These are phyloP conservation scores for Heliocidaris erythrogramma DNA, from an alignment of 35 echinoderm and acorn worm genomes.

Conservation along the genomic window DNA sequence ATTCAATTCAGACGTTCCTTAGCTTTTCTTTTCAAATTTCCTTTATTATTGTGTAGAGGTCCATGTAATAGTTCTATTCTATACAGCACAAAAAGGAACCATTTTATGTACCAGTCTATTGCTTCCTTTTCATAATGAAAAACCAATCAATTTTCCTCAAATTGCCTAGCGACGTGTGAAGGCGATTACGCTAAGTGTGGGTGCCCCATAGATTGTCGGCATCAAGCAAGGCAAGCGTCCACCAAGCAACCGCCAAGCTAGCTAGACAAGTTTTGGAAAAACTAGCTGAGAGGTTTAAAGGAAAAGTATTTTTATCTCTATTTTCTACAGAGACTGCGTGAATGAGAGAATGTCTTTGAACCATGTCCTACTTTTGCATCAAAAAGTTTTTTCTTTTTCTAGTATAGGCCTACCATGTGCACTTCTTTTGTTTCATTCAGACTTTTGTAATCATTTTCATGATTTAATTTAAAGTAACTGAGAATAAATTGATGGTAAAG, in stretches of 20 bases:
- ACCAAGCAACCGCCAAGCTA: not conserved
- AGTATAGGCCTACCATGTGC: too few relatives aligned
- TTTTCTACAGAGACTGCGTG: too few relatives aligned
- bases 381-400: too few relatives aligned
- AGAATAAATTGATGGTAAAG: too few relatives aligned
- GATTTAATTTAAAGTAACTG: too few relatives aligned
- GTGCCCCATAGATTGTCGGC: not conserved
- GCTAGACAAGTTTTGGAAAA: too few relatives aligned
- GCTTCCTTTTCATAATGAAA: slow-evolving; percentile 4
- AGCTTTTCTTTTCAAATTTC: not conserved
- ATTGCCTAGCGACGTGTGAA: slow-evolving; percentile 32
- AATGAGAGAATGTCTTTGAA: too few relatives aligned
- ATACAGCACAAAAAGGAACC: not conserved
- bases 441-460: too few relatives aligned
- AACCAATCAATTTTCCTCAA: slow-evolving; percentile 35
- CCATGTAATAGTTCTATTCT: not conserved
- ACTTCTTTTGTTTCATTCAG: too few relatives aligned
- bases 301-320: not conserved
- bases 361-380: too few relatives aligned
- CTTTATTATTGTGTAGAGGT: not conserved
- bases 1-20: not conserved
- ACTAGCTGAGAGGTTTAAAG: not conserved
- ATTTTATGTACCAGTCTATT: not conserved
- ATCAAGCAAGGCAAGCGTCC: not conserved
- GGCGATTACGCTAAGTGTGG: slow-evolving; percentile 3